A percentile compares a stretch with the other conserved stretches of the same genome.
Evolutionary conservation across 2,888 invertebrate genomes (phyloP).

Genomic region (Branchellion lobata): DNA sequence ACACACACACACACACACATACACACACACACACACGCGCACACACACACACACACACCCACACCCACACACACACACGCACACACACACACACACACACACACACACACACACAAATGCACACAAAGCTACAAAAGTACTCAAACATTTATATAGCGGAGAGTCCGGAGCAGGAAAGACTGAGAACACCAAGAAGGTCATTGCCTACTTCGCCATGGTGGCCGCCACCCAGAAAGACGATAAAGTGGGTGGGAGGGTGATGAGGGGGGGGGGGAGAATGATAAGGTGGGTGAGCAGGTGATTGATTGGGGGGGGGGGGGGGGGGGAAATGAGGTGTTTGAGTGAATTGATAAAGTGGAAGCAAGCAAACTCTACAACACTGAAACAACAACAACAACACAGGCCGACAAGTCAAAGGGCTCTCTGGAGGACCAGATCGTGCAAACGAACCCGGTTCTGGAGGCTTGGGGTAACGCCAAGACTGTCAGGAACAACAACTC

Average conservation of each 20-base stretch:
- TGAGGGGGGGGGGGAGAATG: no score
- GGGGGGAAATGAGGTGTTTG: no score
- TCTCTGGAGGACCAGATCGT: constrained; percentile 97
- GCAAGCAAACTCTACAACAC: neutral
- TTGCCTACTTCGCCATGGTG: constrained; percentile 82
- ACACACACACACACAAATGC: no score
- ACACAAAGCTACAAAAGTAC: no score
- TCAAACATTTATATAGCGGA: constrained; percentile 66
- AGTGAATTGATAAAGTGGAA: neutral
- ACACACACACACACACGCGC: no score
- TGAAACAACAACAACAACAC: no score
- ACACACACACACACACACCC: no score
- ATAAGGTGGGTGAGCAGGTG: no score
- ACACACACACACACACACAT: no score
- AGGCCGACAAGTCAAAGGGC: constrained; percentile 37
- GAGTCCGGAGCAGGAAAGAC: constrained; percentile 99
- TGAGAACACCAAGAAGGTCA: constrained; percentile 99
- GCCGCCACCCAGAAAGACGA: constrained; percentile 44
- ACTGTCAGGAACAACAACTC: constrained; percentile 92
- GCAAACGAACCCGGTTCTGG: constrained; percentile 78
- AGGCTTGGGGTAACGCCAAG: constrained; percentile 59
- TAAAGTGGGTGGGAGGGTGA: neutral
- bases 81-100: no score
- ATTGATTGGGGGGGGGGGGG: no score
- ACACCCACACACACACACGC: no score